Evolutionary conservation across 2,888 invertebrate genomes (phyloP).

Genomic region (Automeris io): DNA sequence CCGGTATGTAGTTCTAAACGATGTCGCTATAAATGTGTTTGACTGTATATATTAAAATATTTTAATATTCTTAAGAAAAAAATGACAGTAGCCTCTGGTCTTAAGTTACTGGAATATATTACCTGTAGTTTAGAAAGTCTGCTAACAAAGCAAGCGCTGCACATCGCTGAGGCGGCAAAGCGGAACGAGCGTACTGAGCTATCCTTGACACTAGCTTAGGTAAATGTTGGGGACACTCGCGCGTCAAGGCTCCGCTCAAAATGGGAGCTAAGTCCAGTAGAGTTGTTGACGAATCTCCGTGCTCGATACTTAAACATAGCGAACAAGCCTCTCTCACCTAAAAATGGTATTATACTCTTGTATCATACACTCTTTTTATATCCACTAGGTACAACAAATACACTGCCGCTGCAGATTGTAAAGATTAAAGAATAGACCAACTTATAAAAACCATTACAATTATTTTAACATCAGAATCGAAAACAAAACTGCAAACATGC

Average conservation of each 20-base stretch:
- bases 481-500: too few relatives aligned
- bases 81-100: too few relatives aligned
- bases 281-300: slow-evolving; percentile 69
- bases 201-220: slow-evolving; percentile 78
- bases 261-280: slow-evolving; percentile 78
- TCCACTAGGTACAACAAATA: too few relatives aligned
- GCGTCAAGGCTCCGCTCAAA: slow-evolving; percentile 76
- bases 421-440: too few relatives aligned
- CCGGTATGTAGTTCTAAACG: too few relatives aligned
- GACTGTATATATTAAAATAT: too few relatives aligned
- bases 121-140: slow-evolving; percentile 68
- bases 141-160: slow-evolving; percentile 83
- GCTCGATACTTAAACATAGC: slow-evolving; percentile 73
- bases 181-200: slow-evolving; percentile 75
- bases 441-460: too few relatives aligned
- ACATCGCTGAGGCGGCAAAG: slow-evolving; percentile 84
- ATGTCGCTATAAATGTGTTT: too few relatives aligned
- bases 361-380: too few relatives aligned
- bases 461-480: too few relatives aligned
- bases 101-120: background rate
- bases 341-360: background rate
- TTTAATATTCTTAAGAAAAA: too few relatives aligned
- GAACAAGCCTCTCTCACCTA: slow-evolving; percentile 73
- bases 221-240: slow-evolving; percentile 66
- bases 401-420: too few relatives aligned